Percentiles rank a stretch among this genome's conserved stretches.
Conservation (phyloP, 2,113 vertebrate species). For the Beaufortia kweichowensis region DNA sequence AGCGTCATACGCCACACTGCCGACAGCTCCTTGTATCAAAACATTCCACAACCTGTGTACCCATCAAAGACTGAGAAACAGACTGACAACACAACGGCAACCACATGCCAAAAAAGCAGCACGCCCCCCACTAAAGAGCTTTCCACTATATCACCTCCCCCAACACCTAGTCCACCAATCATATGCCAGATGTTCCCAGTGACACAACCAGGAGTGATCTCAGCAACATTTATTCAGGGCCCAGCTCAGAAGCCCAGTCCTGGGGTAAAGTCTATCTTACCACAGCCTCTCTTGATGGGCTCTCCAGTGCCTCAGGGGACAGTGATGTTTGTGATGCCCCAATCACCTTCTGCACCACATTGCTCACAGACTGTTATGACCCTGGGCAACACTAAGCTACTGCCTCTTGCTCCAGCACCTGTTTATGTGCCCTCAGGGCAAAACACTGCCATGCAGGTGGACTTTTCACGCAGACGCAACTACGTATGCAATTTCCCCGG, state of each 20-base stretch:
- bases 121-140: conserved; percentile 34
- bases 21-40: conserved; percentile 73
- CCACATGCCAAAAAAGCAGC: conserved; percentile 22
- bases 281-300: conserved; percentile 85
- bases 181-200: conserved; percentile 95
- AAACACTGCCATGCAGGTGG: conserved; percentile 70
- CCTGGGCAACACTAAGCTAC: conserved; percentile 85
- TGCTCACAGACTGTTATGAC: conserved; percentile 80
- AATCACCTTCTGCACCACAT: conserved; percentile 71
- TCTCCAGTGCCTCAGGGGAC: conserved; percentile 85
- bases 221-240: conserved; percentile 85
- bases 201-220: conserved; percentile 80
- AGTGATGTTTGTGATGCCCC: conserved; percentile 93
- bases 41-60: conserved; percentile 66
- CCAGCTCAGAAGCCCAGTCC: conserved; percentile 66
- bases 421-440: conserved; percentile 84
- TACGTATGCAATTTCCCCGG: conserved; percentile 90
- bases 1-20: conserved; percentile 90
- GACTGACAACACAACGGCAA: conserved; percentile 61
- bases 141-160: conserved; percentile 63
- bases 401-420: conserved; percentile 93
- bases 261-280: conserved; percentile 71
- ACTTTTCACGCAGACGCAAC: conserved; percentile 93
- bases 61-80: conserved; percentile 44
- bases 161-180: conserved; percentile 79